Conservation (phyloP, 2,888 invertebrate species). For the Temnothorax unifasciatus region DNA sequence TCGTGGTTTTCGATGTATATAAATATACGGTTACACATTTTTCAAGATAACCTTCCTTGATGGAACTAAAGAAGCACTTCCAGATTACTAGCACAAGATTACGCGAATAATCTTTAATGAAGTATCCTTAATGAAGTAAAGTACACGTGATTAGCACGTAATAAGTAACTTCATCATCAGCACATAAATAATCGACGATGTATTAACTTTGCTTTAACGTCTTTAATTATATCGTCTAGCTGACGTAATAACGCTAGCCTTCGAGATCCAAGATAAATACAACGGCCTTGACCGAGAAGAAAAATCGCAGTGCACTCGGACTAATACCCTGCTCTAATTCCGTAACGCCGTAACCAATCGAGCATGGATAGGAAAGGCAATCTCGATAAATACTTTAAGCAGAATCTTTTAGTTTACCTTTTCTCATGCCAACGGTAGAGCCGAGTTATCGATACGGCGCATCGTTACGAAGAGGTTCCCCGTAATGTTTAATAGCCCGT, state of each 20-base stretch:
- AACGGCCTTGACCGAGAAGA: slow-evolving; percentile 43
- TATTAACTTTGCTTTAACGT: not conserved
- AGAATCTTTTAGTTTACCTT: slow-evolving; percentile 39
- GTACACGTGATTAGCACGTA: not conserved
- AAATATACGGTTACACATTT: not conserved
- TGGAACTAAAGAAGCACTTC: not conserved
- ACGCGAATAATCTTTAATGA: not conserved
- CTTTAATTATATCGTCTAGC: not conserved
- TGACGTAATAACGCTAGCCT: not conserved
- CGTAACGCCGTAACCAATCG: slow-evolving; percentile 41
- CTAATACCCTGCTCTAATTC: slow-evolving; percentile 51
- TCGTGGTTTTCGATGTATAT: not conserved
- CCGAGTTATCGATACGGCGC: slow-evolving; percentile 61
- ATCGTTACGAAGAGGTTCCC: slow-evolving; percentile 45
- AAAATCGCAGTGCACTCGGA: slow-evolving; percentile 27
- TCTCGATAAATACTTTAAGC: slow-evolving; percentile 37
- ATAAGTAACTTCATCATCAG: not conserved
- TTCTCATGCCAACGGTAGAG: slow-evolving; percentile 46
- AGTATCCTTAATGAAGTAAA: not conserved
- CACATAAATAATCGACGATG: not conserved
- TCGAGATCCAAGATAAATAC: slow-evolving; percentile 31
- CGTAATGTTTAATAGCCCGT: slow-evolving; percentile 59
- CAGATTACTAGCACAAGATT: not conserved
- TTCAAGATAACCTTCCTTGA: not conserved
- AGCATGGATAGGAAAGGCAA: slow-evolving; percentile 32